Percentiles rank a stretch among this genome's conserved stretches.
Evolutionary conservation across 2,888 invertebrate genomes (phyloP).

Genomic region (Adelphocoris suturalis): DNA sequence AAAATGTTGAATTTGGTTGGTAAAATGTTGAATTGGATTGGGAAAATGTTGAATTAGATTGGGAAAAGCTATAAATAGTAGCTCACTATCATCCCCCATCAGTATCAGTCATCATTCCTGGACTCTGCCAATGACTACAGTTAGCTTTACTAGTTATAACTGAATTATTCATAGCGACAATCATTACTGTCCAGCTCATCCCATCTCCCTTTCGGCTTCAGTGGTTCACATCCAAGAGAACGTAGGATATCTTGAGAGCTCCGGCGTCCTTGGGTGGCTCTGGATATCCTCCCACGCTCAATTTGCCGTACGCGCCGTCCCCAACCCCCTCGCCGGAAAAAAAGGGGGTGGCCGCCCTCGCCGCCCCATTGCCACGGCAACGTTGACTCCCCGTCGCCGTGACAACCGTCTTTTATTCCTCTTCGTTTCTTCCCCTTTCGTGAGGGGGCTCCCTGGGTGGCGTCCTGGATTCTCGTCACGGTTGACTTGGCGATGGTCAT

Average conservation of each 20-base stretch:
- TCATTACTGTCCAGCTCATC: no score
- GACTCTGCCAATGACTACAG: no score
- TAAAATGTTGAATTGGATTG: no score
- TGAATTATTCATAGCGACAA: no score
- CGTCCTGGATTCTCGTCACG: constrained; percentile 55
- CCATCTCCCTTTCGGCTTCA: no score
- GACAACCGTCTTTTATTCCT: background rate
- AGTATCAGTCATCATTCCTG: no score
- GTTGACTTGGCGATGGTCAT: constrained; percentile 54
- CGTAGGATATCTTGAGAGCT: background rate
- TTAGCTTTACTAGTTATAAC: no score
- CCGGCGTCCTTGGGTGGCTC: background rate
- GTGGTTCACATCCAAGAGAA: no score
- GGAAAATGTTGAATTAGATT: no score
- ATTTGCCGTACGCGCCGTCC: background rate
- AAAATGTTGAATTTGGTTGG: no score
- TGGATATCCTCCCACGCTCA: background rate
- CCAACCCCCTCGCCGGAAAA: background rate
- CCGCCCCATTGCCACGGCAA: background rate
- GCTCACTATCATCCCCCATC: no score
- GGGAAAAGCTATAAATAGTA: no score
- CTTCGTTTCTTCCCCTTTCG: background rate
- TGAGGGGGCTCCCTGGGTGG: background rate
- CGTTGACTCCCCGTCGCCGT: constrained; percentile 7
- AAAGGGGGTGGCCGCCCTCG: constrained; percentile 12